A percentile compares a stretch with the other conserved stretches of the same genome.
Conservation (phyloP, 30 jellyfish, hydroid and myxozoan species). For the Euphysa ruthae region DNA sequence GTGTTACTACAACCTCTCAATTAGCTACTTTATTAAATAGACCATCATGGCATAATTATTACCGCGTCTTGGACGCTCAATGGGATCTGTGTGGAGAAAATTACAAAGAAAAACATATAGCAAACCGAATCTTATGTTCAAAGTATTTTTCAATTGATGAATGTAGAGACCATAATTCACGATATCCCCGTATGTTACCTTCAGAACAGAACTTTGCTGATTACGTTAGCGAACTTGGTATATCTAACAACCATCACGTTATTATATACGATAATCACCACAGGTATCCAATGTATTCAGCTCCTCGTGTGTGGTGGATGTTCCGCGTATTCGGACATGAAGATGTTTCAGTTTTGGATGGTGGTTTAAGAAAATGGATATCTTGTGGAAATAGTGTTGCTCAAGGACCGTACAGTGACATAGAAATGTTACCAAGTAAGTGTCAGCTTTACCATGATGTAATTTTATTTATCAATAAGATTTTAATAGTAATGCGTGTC, state of each 20-base stretch:
- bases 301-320: slow-evolving; percentile 93
- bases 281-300: slow-evolving; percentile 52
- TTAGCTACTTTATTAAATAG: neutral
- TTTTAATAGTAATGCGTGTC: no score
- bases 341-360: slow-evolving; percentile 65
- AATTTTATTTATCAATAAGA: no score
- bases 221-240: slow-evolving; percentile 43
- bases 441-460: no score
- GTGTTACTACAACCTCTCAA: neutral
- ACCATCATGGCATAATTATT: slow-evolving; percentile 19
- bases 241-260: slow-evolving; percentile 58
- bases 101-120: slow-evolving; percentile 33
- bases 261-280: slow-evolving; percentile 58
- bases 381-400: slow-evolving; percentile 31
- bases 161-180: slow-evolving; percentile 51
- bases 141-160: slow-evolving; percentile 48
- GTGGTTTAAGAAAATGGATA: slow-evolving; percentile 79
- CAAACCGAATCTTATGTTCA: slow-evolving; percentile 50
- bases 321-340: slow-evolving; percentile 71
- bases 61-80: slow-evolving; percentile 50
- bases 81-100: slow-evolving; percentile 70
- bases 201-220: slow-evolving; percentile 25
- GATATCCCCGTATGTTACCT: slow-evolving; percentile 72
- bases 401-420: slow-evolving; percentile 26
- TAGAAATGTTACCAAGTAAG: slow-evolving; percentile 30